A percentile compares a stretch with the other conserved stretches of the same genome.
These are phyloP conservation scores for Rhinoraja longicauda DNA, from an alignment of 2,797 vertebrate genomes.

Conservation along the genomic window DNA sequence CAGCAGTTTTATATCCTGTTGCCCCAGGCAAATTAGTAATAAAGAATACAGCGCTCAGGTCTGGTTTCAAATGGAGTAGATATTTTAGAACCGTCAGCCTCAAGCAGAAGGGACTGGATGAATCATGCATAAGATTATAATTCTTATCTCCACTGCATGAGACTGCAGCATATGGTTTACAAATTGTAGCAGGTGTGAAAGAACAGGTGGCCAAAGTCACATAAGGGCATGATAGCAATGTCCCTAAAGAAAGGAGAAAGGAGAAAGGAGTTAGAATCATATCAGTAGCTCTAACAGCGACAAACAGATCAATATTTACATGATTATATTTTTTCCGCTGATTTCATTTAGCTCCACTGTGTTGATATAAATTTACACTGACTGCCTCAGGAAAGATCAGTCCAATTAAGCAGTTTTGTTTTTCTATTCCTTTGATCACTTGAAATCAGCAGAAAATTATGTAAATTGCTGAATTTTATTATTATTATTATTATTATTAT, in stretches of 20 bases:
- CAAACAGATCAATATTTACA: neutral
- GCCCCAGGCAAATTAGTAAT: conserved; percentile 44
- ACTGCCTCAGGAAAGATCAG: conserved; percentile 27
- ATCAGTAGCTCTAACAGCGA: neutral
- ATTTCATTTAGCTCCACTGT: conserved; percentile 31
- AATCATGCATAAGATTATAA: conserved; percentile 61
- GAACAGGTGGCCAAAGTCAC: conserved; percentile 65
- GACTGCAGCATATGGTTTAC: conserved; percentile 67
- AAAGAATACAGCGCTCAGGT: conserved; percentile 42
- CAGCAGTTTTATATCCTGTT: conserved; percentile 42
- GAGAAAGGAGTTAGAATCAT: neutral
- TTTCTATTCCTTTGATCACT: conserved; percentile 18
- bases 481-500: neutral
- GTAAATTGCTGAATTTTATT: neutral
- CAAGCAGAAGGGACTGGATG: conserved; percentile 49
- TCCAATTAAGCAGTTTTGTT: conserved; percentile 7
- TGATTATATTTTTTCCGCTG: conserved; percentile 6
- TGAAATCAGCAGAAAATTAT: neutral
- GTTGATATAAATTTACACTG: conserved; percentile 18
- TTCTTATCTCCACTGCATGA: conserved; percentile 50
- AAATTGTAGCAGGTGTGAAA: conserved; percentile 64
- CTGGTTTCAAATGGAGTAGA: conserved; percentile 55
- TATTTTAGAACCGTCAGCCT: conserved; percentile 54
- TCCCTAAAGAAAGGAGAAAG: neutral
- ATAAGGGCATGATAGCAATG: conserved; percentile 47